Conservation (phyloP, 2,797 vertebrate genomes). For the Gephyroberyx darwinii region DNA sequence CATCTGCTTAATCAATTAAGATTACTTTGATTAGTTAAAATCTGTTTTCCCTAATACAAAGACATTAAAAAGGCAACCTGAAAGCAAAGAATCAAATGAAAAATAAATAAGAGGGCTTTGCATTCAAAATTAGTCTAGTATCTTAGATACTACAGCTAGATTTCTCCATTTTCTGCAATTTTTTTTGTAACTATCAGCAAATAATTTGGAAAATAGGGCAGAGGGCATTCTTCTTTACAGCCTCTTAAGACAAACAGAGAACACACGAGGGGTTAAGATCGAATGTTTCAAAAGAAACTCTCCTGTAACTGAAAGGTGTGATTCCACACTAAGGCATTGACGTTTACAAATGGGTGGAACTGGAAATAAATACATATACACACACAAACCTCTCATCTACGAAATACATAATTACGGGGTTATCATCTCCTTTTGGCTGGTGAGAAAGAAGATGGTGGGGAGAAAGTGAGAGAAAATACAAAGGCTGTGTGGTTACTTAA, state of each 20-base stretch:
- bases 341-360: conserved; percentile 61
- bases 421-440: conserved; percentile 45
- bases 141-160: conserved; percentile 46
- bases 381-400: conserved; percentile 4
- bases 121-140: conserved; percentile 69
- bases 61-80: conserved; percentile 72
- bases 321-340: conserved; percentile 76
- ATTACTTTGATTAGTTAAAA: conserved; percentile 22
- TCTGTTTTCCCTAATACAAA: conserved; percentile 13
- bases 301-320: conserved; percentile 68
- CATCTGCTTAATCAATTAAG: conserved; percentile 27
- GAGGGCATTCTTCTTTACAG: conserved; percentile 25
- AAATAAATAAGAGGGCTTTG: conserved; percentile 74
- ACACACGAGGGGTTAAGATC: conserved; percentile 33
- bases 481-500: conserved; percentile 11
- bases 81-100: conserved; percentile 72
- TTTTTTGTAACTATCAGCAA: conserved; percentile 53
- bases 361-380: conserved; percentile 70
- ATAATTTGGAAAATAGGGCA: conserved; percentile 1
- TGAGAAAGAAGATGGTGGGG: conserved; percentile 35
- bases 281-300: conserved; percentile 68
- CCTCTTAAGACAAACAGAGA: conserved; percentile 59
- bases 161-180: conserved; percentile 5
- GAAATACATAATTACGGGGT: conserved; percentile 41
- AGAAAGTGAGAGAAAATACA: conserved; percentile 38